Conservation (phyloP, 2,797 vertebrate species). For the Clarias fuscus region DNA sequence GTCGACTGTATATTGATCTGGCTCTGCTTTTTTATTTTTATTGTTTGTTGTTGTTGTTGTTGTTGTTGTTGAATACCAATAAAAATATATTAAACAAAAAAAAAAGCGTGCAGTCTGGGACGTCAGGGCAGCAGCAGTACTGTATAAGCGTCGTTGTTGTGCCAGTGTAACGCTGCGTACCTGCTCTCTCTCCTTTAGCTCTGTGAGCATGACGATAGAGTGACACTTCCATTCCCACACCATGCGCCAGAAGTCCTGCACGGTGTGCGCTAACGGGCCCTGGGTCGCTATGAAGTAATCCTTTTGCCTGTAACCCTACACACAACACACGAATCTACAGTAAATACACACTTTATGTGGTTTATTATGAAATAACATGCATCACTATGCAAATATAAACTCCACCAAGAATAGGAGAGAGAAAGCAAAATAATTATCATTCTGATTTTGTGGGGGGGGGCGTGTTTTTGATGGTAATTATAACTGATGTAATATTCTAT, state of each 20-base stretch:
- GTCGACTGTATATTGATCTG: no score
- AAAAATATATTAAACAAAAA: no score
- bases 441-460: neutral
- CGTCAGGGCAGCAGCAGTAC: neutral
- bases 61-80: no score
- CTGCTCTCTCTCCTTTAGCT: conserved; percentile 97
- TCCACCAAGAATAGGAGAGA: neutral
- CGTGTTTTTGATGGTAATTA: neutral
- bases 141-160: neutral
- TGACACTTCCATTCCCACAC: conserved; percentile 98
- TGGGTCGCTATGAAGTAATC: conserved; percentile 99
- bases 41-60: no score
- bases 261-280: conserved; percentile 91
- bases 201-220: conserved; percentile 96
- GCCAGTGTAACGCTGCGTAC: conserved; percentile 61
- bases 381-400: neutral
- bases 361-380: neutral
- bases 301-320: conserved; percentile 96
- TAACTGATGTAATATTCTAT: neutral
- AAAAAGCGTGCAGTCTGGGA: neutral
- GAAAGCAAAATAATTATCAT: neutral
- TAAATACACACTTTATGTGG: neutral
- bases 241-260: conserved; percentile 99
- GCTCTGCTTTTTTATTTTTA: no score
- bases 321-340: neutral